Evolutionary conservation across 35 echinoderm and acorn worm species (phyloP), one percentile per base, ranked within the genome.

Genomic region (Strongylocentrotus purpuratus): DNA sequence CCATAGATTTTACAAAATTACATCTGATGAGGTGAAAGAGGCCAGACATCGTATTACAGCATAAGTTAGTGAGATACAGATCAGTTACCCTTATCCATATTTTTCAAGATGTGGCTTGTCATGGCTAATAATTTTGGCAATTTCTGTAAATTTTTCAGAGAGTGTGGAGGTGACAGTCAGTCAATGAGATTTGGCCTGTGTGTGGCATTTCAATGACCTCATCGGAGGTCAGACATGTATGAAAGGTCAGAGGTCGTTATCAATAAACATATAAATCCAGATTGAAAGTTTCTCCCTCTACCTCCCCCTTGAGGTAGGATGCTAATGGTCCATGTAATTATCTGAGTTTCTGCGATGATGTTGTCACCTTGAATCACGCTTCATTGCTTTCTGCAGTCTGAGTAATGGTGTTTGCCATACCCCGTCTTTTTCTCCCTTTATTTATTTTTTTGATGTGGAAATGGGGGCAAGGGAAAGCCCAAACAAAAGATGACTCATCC

Each of bases 201-300:
- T 33, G 87, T 89, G 87, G 87, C 31, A 89, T 46, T 45, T 22
- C 87, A 89, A 31, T 89, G 33, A 89, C 87, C 87, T 89, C 20
- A 89, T 46, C 87, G 33, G 87, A 89, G 87, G 87, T 89, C 87
- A 89, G 32, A 45, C 65, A 45, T 89, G 33, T 33, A 45, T 89
- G 87, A 89, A 89, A 89, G 87, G 33, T 89, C 87, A 89, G 87
- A 89, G 45, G 87, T 89, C 87, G 41, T 46, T 89, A 46, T 89
- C 32, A 89, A 89, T 46, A 89, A 89, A 89, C 87, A 33, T 28
- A 33, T 33, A 89, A 89, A 45, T 46, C 87, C 87, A 89, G 45
- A 46, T 89, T 89, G 87, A 89, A 15, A 20, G 31, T 41, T 28
- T 78, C 65, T n/a, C 61, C 65, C 65, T 78, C 20, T 78, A 89